Evolutionary conservation across 2,797 vertebrate species (phyloP).

Genomic region (Chrosomus eos): DNA sequence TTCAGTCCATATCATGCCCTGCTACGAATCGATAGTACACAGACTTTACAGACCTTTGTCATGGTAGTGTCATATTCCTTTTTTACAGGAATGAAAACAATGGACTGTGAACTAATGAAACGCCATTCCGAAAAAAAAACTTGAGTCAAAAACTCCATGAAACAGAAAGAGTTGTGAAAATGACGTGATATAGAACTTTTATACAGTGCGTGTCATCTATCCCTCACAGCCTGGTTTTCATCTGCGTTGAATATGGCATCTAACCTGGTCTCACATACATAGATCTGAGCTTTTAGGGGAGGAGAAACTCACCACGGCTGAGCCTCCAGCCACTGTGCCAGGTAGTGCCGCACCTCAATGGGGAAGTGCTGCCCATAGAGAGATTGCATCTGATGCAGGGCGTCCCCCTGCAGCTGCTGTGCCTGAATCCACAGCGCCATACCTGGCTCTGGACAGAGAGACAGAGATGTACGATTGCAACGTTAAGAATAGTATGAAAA

Average conservation of each 20-base stretch:
- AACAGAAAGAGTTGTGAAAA: not conserved
- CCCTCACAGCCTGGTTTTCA: not conserved
- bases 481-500: not conserved
- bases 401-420: slow-evolving; percentile 96
- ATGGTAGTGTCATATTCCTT: not conserved
- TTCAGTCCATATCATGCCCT: not conserved
- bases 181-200: not conserved
- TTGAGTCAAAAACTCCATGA: not conserved
- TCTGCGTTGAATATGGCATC: not conserved
- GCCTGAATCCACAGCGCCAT: slow-evolving; percentile 98
- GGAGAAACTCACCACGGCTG: slow-evolving; percentile 85
- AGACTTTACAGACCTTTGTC: not conserved
- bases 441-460: slow-evolving; percentile 43
- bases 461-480: not conserved
- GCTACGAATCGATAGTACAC: not conserved
- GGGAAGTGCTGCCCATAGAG: slow-evolving; percentile 98
- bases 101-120: not conserved
- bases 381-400: slow-evolving; percentile 96
- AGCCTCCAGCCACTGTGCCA: slow-evolving; percentile 93
- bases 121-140: not conserved
- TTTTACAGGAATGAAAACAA: not conserved
- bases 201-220: not conserved
- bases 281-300: not conserved
- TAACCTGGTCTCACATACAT: not conserved
- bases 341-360: slow-evolving; percentile 96